These are phyloP conservation scores for Mesorhabditis spiculigera DNA, from an alignment of 2,888 invertebrate genomes.

Conservation along the genomic window DNA sequence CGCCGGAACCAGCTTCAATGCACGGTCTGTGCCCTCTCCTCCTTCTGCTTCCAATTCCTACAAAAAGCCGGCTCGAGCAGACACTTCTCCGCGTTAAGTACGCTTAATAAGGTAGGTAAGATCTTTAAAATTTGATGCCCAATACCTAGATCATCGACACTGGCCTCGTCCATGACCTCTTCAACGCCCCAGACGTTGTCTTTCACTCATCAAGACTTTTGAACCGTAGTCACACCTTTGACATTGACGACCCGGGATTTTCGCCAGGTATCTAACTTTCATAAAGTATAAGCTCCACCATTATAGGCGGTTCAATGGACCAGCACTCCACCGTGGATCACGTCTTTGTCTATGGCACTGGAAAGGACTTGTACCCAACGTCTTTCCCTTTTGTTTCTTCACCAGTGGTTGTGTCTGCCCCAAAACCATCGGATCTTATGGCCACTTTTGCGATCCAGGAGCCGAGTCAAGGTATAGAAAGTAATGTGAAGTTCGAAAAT, in stretches of 20 bases:
- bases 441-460: conserved; percentile 49
- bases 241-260: background rate
- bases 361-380: conserved; percentile 15
- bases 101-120: conserved; percentile 65
- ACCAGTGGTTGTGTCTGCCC: conserved; percentile 30
- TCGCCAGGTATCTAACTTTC: conserved; percentile 16
- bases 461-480: conserved; percentile 41
- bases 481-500: background rate
- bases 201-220: conserved; percentile 55
- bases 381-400: conserved; percentile 13
- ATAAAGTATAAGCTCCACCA: background rate
- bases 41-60: conserved; percentile 65
- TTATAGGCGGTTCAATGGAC: conserved; percentile 17
- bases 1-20: conserved; percentile 59
- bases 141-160: conserved; percentile 63
- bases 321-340: conserved; percentile 45
- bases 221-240: conserved; percentile 30
- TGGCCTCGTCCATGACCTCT: conserved; percentile 62
- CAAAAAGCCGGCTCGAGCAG: conserved; percentile 66
- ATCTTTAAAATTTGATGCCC: background rate
- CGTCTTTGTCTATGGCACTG: conserved; percentile 37
- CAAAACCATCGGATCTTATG: conserved; percentile 43
- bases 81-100: conserved; percentile 68
- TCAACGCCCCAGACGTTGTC: conserved; percentile 41
- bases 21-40: conserved; percentile 65